Conservation (phyloP, 2,113 vertebrate genomes). For the Clarias gariepinus region DNA sequence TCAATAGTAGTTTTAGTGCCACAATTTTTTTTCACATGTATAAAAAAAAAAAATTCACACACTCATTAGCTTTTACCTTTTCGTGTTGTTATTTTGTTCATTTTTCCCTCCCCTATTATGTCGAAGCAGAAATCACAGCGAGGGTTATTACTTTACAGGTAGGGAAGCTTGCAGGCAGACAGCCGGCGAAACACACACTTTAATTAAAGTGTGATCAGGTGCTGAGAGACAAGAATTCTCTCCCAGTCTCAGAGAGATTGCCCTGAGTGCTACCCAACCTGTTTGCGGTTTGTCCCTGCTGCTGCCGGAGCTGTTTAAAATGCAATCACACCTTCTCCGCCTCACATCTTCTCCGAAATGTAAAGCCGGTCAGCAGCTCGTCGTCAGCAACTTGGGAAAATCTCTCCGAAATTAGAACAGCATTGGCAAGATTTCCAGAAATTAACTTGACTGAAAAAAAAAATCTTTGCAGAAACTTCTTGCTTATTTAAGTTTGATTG, state of each 20-base stretch:
- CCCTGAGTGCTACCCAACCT: conserved; percentile 16
- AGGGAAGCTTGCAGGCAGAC: conserved; percentile 31
- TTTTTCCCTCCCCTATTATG: conserved; percentile 15
- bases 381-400: conserved; percentile 12
- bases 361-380: conserved; percentile 1
- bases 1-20: not conserved
- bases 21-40: not conserved
- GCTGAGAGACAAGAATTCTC: conserved; percentile 37
- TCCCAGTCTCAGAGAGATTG: conserved; percentile 25
- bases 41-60: not conserved
- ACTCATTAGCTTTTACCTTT: not conserved
- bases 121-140: not conserved
- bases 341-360: not conserved
- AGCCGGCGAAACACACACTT: conserved; percentile 43
- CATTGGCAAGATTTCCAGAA: conserved; percentile 6
- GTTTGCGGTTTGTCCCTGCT: conserved; percentile 22
- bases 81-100: not conserved
- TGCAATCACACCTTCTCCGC: conserved; percentile 14
- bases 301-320: conserved; percentile 15
- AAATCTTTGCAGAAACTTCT: too few species aligned
- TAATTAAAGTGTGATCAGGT: conserved; percentile 49
- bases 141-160: conserved; percentile 40
- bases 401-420: conserved; percentile 13
- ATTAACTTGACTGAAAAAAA: not conserved
- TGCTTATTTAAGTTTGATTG: conserved; percentile 7